Evolutionary conservation across 64 coral and sea anemone species (phyloP).

Genomic region (Porites australiensis): DNA sequence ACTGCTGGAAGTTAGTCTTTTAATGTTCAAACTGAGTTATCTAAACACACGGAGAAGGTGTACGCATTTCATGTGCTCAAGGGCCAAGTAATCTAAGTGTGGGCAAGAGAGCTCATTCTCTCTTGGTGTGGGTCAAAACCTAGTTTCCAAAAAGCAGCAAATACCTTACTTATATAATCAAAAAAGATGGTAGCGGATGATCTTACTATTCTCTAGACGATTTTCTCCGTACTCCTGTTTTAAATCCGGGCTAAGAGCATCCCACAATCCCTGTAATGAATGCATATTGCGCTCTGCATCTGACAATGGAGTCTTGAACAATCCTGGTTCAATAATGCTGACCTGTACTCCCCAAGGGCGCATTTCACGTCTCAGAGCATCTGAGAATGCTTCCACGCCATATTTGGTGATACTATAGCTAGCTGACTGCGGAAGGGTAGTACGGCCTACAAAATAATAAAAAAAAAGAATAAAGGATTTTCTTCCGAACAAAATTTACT

Average conservation of each 20-base stretch:
- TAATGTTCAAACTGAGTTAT: too few species aligned
- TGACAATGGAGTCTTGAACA: background rate
- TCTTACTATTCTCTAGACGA: slow-evolving; percentile 10
- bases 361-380: slow-evolving; percentile 42
- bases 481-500: background rate
- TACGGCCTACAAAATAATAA: background rate
- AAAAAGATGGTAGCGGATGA: too few species aligned
- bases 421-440: background rate
- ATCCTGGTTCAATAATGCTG: slow-evolving; percentile 22
- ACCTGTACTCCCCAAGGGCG: slow-evolving; percentile 23
- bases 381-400: slow-evolving; percentile 44
- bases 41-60: too few species aligned
- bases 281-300: background rate
- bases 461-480: background rate
- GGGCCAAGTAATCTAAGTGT: too few species aligned
- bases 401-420: slow-evolving; percentile 41
- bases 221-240: slow-evolving; percentile 30
- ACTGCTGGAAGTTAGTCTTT: too few species aligned
- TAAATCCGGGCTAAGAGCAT: background rate
- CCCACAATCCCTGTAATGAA: background rate
- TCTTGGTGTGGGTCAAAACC: too few species aligned
- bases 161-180: too few species aligned
- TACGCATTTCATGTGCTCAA: too few species aligned
- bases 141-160: too few species aligned
- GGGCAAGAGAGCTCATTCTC: too few species aligned